phyloP scores from a whole-genome alignment of 2,113 vertebrate species.

The Oryzias javanicus region DNA sequence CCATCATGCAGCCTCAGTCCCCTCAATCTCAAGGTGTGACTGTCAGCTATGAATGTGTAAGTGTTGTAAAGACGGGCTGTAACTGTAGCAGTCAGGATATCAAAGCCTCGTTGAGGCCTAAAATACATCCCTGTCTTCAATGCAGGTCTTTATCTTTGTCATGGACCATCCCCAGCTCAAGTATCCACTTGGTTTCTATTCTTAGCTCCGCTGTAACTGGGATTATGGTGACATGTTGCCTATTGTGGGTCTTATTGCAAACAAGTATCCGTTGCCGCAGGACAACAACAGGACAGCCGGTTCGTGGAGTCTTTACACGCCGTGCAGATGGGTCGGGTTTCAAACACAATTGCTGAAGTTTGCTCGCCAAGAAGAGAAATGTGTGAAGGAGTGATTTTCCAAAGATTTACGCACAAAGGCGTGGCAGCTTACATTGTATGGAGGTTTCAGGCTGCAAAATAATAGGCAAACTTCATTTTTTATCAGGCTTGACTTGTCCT shows the following conservation, averaged over 20 bases:
- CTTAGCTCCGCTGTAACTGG: conserved; percentile 61
- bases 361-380: not conserved
- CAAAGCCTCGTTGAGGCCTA: conserved; percentile 47
- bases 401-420: too few species aligned
- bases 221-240: conserved; percentile 65
- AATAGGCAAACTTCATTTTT: too few species aligned
- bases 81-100: conserved; percentile 59
- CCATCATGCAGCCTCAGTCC: conserved; percentile 33
- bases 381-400: not conserved
- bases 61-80: conserved; percentile 40
- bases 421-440: too few species aligned
- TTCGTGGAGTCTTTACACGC: conserved; percentile 43
- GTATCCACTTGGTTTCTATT: conserved; percentile 71
- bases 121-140: conserved; percentile 53
- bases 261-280: conserved; percentile 50
- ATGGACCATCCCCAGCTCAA: conserved; percentile 58
- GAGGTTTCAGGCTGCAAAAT: too few species aligned
- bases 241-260: conserved; percentile 53
- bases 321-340: conserved; percentile 22
- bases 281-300: conserved; percentile 36
- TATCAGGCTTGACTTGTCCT: too few species aligned
- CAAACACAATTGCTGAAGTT: not conserved
- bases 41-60: conserved; percentile 45
- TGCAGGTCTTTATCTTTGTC: conserved; percentile 27
- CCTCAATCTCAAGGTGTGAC: conserved; percentile 29